phyloP scores from a whole-genome alignment of 2,113 vertebrate species.

The Stigmatopora nigra region DNA sequence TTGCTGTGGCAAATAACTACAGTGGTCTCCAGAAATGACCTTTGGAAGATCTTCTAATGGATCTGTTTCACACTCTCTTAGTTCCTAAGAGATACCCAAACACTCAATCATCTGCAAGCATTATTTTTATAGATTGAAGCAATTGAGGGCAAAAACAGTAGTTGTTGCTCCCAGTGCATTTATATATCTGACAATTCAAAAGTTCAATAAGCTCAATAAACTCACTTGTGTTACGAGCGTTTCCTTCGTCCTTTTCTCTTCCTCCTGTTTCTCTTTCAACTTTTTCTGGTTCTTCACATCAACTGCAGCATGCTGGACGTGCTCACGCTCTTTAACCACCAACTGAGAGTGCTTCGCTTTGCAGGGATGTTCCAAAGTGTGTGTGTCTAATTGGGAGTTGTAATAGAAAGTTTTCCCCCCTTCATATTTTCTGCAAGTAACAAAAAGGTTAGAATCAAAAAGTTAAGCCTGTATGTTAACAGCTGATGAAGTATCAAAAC shows the following conservation, averaged over 20 bases:
- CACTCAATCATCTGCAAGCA: neutral
- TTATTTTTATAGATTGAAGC: neutral
- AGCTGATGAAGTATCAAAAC: no score
- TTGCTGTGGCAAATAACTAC: constrained; percentile 58
- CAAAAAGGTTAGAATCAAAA: neutral
- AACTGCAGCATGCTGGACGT: constrained; percentile 45
- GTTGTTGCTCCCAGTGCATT: neutral
- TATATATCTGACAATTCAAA: no score
- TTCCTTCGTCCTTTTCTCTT: constrained; percentile 61
- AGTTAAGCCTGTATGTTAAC: no score
- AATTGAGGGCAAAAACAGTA: neutral
- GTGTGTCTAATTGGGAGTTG: constrained; percentile 83
- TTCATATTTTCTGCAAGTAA: constrained; percentile 74
- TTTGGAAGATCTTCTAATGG: constrained; percentile 49
- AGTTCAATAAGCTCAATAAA: neutral
- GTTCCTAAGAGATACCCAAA: constrained; percentile 48
- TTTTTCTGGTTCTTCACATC: constrained; percentile 2
- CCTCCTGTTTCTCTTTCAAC: constrained; percentile 32
- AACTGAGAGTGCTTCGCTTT: constrained; percentile 79
- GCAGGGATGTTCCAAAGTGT: constrained; percentile 87
- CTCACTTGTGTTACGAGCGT: neutral
- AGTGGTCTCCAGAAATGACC: constrained; percentile 59
- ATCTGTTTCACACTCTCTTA: constrained; percentile 53
- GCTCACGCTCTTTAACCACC: constrained; percentile 78
- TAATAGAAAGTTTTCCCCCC: constrained; percentile 89